Conservation (phyloP, 2,797 vertebrate genomes). For the Valencia hispanica region DNA sequence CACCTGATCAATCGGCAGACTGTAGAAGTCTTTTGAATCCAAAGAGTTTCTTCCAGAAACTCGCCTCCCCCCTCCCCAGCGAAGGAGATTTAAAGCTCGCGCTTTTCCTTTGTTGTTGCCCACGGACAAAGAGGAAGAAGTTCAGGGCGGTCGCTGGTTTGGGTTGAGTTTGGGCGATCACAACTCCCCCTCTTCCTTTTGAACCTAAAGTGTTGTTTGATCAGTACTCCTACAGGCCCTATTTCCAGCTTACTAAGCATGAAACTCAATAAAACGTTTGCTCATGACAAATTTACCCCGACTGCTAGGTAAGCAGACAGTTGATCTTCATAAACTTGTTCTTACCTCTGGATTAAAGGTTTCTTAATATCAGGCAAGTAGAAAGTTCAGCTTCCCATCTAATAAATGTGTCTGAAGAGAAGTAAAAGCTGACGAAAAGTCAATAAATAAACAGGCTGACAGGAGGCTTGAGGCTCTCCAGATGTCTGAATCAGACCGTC, state of each 20-base stretch:
- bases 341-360: neutral
- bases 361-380: constrained; percentile 6
- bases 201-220: too few relatives aligned
- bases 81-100: too few relatives aligned
- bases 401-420: constrained; percentile 27
- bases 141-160: too few relatives aligned
- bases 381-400: constrained; percentile 14
- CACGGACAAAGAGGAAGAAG: too few relatives aligned
- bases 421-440: constrained; percentile 37
- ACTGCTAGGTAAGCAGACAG: neutral
- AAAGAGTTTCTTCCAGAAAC: too few relatives aligned
- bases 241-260: neutral
- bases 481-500: constrained; percentile 43
- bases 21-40: too few relatives aligned
- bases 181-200: too few relatives aligned
- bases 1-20: too few relatives aligned
- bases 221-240: too few relatives aligned
- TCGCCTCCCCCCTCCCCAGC: too few relatives aligned
- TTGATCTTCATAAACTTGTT: constrained; percentile 1
- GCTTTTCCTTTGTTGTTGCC: too few relatives aligned
- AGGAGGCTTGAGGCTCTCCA: constrained; percentile 41
- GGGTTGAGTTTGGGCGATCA: too few relatives aligned
- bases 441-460: constrained; percentile 44
- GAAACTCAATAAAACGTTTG: neutral
- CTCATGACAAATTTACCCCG: constrained; percentile 1